Evolutionary conservation across 2,797 vertebrate genomes (phyloP).

Genomic region (Cryptoprocta ferox): DNA sequence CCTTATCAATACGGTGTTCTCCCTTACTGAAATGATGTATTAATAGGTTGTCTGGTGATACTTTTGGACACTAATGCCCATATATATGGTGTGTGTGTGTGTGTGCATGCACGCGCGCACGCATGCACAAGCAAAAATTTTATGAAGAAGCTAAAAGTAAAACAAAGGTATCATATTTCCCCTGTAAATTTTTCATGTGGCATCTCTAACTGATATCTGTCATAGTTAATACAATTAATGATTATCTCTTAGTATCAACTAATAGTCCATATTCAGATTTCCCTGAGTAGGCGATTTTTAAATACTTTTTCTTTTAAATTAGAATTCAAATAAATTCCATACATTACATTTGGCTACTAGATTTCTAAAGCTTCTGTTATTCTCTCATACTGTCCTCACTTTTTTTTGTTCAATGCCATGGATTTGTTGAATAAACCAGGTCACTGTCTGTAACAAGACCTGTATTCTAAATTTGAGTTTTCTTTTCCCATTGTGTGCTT

Average conservation of each 20-base stretch:
- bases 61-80: background rate
- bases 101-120: background rate
- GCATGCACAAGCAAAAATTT: background rate
- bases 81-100: background rate
- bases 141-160: background rate
- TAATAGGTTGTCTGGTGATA: constrained; percentile 5
- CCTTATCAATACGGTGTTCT: background rate
- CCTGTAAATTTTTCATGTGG: background rate
- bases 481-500: background rate
- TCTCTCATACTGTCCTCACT: background rate
- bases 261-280: constrained; percentile 18
- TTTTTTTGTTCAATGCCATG: background rate
- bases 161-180: constrained; percentile 24
- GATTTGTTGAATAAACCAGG: constrained; percentile 34
- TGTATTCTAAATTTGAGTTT: constrained; percentile 20
- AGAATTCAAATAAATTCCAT: constrained; percentile 10
- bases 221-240: background rate
- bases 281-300: background rate
- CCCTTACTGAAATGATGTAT: background rate
- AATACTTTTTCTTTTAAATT: constrained; percentile 43
- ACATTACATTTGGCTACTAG: background rate
- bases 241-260: constrained; percentile 22
- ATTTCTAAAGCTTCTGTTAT: background rate
- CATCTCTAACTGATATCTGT: background rate
- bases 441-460: background rate